Evolutionary conservation across 2,113 vertebrate genomes (phyloP), one percentile per base, ranked within the genome.

Genomic region (Zapus hudsonius): DNA sequence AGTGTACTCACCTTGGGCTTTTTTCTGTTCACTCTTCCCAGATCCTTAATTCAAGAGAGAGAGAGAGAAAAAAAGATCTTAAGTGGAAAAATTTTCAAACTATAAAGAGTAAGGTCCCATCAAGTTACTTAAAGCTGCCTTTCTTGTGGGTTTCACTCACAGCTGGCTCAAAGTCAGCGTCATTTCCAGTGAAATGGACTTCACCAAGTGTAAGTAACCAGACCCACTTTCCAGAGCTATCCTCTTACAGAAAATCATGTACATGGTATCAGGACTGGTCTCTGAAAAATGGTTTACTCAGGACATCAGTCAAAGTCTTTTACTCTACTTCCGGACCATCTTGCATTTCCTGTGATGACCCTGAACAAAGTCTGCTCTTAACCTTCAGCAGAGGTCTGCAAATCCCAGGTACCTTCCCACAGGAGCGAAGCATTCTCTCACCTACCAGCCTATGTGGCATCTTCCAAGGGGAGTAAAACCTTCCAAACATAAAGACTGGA

Each of bases 1-100:
- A 2, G 9, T 23, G 42, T 17, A 94, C 98, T 98, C 97, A 99
- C 99, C 96, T 98, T 88, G 70, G 99, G 98, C 76, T 97, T 98
- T 93, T 93, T 98, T 89, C 96, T 98, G 96, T 99, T 97, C 52
- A 94, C 96, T 98, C 97, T 98, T 91, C 99, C 99, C 20, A 98
- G 84, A n/a, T 97, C 98, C 99, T 99, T 90, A 66, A 93, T 84
- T 52, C 10, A 15, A 85, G 22, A 52, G 82, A 69, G 47, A 87
- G 3, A 84, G 33, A 83, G n/a, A 69, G 33, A 76, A 15, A 94
- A 78, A 67, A 66, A 80, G 29, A 55, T 3, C 25, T 44, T 82
- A 78, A 72, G 72, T 52, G 61, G 22, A 78, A 90, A 67, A 7
- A 63, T 87, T 81, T 90, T 95, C 86, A 89, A 80, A 72, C 73